phyloP scores from a whole-genome alignment of 2,797 vertebrate genomes.

The Cyprinodon diabolis region DNA sequence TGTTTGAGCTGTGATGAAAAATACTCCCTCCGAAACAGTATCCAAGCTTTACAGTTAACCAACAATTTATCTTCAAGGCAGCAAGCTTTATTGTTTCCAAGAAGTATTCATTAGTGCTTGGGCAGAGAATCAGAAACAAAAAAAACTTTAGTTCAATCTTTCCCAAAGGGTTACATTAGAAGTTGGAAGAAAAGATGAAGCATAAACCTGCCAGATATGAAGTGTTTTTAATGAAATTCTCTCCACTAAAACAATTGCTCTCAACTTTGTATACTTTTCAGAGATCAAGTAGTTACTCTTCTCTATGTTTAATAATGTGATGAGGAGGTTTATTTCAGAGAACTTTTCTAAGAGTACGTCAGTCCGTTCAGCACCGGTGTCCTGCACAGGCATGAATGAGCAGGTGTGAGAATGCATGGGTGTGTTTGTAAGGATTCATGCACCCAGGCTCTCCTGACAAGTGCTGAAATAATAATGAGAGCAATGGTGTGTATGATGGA shows the following conservation, averaged over 20 bases:
- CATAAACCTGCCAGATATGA: background rate
- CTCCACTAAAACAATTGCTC: background rate
- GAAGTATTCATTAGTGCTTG: background rate
- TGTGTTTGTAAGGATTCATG: slow-evolving; percentile 69
- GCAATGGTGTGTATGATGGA: slow-evolving; percentile 44
- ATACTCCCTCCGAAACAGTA: background rate
- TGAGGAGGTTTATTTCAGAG: background rate
- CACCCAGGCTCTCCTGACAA: slow-evolving; percentile 68
- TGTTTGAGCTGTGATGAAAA: slow-evolving; percentile 6
- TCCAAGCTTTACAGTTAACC: background rate
- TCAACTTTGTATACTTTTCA: background rate
- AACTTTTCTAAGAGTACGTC: slow-evolving; percentile 28
- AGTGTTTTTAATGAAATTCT: background rate
- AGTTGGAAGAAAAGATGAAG: background rate
- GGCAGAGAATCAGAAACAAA: slow-evolving; percentile 4
- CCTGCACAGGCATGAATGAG: slow-evolving; percentile 48
- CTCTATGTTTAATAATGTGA: background rate
- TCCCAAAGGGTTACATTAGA: slow-evolving; percentile 4
- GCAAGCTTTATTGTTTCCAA: background rate
- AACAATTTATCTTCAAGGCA: background rate
- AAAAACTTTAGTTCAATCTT: background rate
- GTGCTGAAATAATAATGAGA: slow-evolving; percentile 79
- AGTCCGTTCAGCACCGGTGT: slow-evolving; percentile 47
- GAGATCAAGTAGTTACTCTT: background rate
- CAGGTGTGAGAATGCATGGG: slow-evolving; percentile 66